Evolutionary conservation across 1,140 invertebrate genomes (phyloP), one percentile per base, ranked within the genome.

Genomic region (Drosophila eugracilis): DNA sequence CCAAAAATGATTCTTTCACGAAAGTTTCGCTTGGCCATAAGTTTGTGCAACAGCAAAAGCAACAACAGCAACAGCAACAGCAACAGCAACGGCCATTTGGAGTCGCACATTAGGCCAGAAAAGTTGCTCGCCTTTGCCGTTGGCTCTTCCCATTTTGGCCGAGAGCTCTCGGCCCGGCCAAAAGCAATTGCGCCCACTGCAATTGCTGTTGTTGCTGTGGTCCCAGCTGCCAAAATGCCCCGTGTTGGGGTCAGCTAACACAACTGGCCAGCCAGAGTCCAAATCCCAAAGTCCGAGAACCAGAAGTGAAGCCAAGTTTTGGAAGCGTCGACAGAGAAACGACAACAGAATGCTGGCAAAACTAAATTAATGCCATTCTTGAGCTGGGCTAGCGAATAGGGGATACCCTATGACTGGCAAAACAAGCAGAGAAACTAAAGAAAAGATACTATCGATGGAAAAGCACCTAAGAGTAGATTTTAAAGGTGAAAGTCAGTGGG

Each of bases 121-220:
- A 69, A 69, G 62, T 69, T 69, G 60, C 37, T 28, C 4, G 19
- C 49, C 48, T 48, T 24, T 21, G 47, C 32, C n/a, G 44, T 47
- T 37, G 1, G 10, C 14, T 22, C 12, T 63, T 57, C 32, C 59
- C 69, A 58, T 22, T 75, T 52, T 5, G 57, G 55, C 59, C 55
- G 45, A 15, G 55, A 39, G 44, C 36, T 65, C 52, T 49, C 53
- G 78, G 75, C 58, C 75, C 57, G 71, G 65, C 79, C 76, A 69
- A 85, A 86, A 85, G 75, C 80, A 79, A 84, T 85, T 76, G 80
- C 80, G 80, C 71, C 80, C 79, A 84, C 70, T 79, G 65, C 75
- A 63, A 47, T 67, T 69, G 54, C 52, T 49, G 50, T 58, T 78
- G 42, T 26, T 45, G 42, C 34, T 70, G 45, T 74, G 81, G 81